Base-by-base conservation (phyloP, 30 jellyfish, hydroid and myxozoan species). In the Turritopsis dohrnii region DNA sequence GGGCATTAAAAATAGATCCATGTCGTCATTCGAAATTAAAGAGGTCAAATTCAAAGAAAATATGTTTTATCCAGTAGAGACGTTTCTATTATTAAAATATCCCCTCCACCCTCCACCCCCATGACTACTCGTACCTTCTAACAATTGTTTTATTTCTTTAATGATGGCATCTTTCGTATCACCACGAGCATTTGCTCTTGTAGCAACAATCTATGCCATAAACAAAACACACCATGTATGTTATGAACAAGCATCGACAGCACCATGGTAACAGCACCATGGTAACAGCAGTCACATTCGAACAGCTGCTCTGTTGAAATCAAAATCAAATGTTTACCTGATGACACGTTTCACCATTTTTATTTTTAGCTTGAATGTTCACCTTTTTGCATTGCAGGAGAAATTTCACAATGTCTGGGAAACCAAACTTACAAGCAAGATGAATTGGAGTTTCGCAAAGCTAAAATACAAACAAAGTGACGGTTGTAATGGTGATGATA, bases 361-460 rank as follows among this genome's bases (percentile, higher is more conserved):
- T 75, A 66, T 93, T 93, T 27, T 7, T 69, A 71, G 79, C 74
- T 26, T 76, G 86, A 16, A 20, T 85, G 72, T 88, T 90, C 21
- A 77, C 53, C 26, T 22, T 54, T 8, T 94, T 88, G 54, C 89
- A 84, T 7, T 93, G 82, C 18, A 81, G 81, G 19, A 93, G 84
- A 52, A 60, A 88, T 76, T 54, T 28, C 52, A 93, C 96, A 29
- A 93, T 83, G 8, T 84, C 95, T 17, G 76, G 69, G 28, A 28
- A 85, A 22, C 98, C 96, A 84, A 88, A 84, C 71, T 82, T 93
- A 79, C 96, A 93, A 65, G 98, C 96, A 18, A 88, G 75, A 65
- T 88, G 98, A 5, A 93, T 65, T 16, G 96, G 96, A 20, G 96
- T 85, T 29, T 93, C 96, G 28, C 97, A 88, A 3, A 95, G 85